Evolutionary conservation across 2,888 invertebrate species (phyloP).

Genomic region (Achlya flavicornis): DNA sequence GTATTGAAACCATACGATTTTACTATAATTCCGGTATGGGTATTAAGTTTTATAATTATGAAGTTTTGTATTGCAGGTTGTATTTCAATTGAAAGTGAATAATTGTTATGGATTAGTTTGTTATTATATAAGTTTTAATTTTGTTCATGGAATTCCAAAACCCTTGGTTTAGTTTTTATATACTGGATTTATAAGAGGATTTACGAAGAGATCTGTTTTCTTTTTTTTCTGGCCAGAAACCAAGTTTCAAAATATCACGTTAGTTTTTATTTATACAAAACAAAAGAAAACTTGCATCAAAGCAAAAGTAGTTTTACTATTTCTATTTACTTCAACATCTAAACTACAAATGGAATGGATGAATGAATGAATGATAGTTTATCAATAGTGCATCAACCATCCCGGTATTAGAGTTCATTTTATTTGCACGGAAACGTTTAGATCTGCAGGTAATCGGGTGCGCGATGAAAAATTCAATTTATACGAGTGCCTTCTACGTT

Average conservation of each 20-base stretch:
- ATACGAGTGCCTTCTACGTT: constrained; percentile 7
- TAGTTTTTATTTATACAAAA: too few species aligned
- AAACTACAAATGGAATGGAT: neutral
- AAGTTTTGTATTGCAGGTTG: neutral
- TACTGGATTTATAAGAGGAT: too few species aligned
- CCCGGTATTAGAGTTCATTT: constrained; percentile 6
- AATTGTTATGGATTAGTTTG: too few species aligned
- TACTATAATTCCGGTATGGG: neutral
- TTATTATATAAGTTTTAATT: too few species aligned
- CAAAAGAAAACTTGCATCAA: too few species aligned
- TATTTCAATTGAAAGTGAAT: too few species aligned
- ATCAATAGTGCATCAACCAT: neutral
- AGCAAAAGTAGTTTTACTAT: neutral
- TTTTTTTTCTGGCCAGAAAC: too few species aligned
- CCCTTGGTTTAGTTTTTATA: too few species aligned
- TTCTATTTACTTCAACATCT: neutral
- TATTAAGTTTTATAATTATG: neutral
- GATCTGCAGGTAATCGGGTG: constrained; percentile 34
- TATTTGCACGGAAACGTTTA: constrained; percentile 20
- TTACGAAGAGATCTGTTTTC: too few species aligned
- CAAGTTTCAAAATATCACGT: too few species aligned
- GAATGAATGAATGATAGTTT: constrained; percentile 1
- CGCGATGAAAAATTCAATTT: constrained; percentile 54
- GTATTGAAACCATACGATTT: neutral
- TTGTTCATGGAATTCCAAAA: too few species aligned